phyloP scores from a whole-genome alignment of 1,140 invertebrate species.

The Drosophila paulistorum region DNA sequence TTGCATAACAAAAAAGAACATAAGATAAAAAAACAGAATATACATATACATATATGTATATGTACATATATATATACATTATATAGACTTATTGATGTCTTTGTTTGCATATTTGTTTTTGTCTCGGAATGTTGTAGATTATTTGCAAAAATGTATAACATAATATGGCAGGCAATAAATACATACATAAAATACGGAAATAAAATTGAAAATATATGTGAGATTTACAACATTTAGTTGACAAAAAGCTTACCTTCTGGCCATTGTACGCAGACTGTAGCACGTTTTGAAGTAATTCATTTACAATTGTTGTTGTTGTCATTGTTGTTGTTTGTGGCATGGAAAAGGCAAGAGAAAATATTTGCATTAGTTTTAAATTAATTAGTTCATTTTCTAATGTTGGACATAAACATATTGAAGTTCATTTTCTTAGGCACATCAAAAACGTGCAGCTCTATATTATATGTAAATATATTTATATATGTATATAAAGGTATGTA shows the following conservation, averaged over 20 bases:
- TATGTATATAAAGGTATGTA: not conserved
- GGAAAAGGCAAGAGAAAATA: conserved; percentile 70
- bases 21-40: conserved; percentile 9
- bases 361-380: conserved; percentile 66
- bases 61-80: conserved; percentile 24
- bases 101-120: conserved; percentile 20
- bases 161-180: conserved; percentile 77
- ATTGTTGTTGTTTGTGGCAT: conserved; percentile 56
- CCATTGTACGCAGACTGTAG: conserved; percentile 94
- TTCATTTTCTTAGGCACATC: conserved; percentile 48
- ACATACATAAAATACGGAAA: conserved; percentile 66
- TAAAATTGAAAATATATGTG: conserved; percentile 31
- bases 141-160: conserved; percentile 61
- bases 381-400: conserved; percentile 9
- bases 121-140: conserved; percentile 33
- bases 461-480: conserved; percentile 37
- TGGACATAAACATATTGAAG: conserved; percentile 26
- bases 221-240: conserved; percentile 20
- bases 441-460: conserved; percentile 65
- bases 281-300: conserved; percentile 85
- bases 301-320: conserved; percentile 31
- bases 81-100: conserved; percentile 20
- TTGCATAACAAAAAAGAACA: not conserved
- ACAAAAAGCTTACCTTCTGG: conserved; percentile 89
- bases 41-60: conserved; percentile 25